phyloP scores from a whole-genome alignment of 2,113 vertebrate genomes.

The Actenoides hombroni region DNA sequence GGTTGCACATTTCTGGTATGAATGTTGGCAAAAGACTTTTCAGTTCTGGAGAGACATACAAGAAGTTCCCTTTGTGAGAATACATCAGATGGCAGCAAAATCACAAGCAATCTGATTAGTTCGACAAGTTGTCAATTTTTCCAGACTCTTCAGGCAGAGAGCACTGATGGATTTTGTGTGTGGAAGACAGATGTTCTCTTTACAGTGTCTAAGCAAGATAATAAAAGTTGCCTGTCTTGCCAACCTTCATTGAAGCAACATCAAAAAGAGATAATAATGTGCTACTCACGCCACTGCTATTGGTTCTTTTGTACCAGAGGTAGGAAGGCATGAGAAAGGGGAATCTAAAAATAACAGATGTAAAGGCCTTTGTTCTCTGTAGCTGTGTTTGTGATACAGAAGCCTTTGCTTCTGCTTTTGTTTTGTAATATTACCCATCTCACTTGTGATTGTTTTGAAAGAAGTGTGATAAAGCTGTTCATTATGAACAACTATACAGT shows the following conservation, averaged over 20 bases:
- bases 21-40: neutral
- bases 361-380: neutral
- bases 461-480: neutral
- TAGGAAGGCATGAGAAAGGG: neutral
- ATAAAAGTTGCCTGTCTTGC: constrained; percentile 12
- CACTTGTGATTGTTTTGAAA: neutral
- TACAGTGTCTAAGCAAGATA: neutral
- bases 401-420: neutral
- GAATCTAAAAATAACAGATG: constrained; percentile 3
- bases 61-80: neutral
- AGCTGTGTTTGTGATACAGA: neutral
- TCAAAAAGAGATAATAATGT: neutral
- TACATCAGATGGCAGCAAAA: neutral
- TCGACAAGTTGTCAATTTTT: constrained; percentile 41
- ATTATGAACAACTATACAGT: neutral
- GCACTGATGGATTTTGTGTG: constrained; percentile 3
- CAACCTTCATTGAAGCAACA: neutral
- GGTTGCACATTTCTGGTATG: neutral
- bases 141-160: neutral
- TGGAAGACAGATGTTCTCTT: constrained; percentile 42
- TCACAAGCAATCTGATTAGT: constrained; percentile 12
- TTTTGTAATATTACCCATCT: neutral
- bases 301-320: neutral
- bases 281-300: neutral
- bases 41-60: neutral